These are phyloP conservation scores for Dermochelys coriacea DNA, from an alignment of 2,797 vertebrate genomes.

Conservation along the genomic window DNA sequence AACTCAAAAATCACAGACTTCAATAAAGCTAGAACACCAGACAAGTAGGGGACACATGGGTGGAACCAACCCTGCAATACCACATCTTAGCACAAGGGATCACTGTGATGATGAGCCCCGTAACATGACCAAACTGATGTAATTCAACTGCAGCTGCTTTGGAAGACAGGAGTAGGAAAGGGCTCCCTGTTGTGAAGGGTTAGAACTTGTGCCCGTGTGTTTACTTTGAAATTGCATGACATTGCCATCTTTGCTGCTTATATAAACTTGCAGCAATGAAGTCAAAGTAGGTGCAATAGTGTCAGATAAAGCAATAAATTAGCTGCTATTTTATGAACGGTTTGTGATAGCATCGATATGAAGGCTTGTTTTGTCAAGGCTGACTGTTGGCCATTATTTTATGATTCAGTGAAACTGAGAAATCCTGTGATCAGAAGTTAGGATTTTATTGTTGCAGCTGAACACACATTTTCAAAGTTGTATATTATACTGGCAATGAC, in stretches of 20 bases:
- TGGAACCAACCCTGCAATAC: too few relatives aligned
- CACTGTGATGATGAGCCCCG: too few relatives aligned
- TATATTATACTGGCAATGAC: neutral
- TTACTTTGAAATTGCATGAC: neutral
- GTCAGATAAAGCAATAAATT: neutral
- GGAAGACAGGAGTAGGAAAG: neutral
- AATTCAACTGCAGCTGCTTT: neutral
- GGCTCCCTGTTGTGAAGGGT: fast-evolving
- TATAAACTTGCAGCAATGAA: neutral
- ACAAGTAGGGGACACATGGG: too few relatives aligned
- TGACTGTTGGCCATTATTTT: neutral
- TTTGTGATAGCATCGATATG: neutral
- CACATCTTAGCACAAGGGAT: too few relatives aligned
- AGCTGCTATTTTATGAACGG: neutral
- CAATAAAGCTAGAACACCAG: too few relatives aligned
- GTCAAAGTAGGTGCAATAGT: neutral
- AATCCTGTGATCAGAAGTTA: neutral
- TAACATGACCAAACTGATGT: neutral
- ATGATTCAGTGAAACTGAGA: neutral
- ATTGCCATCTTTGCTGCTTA: neutral
- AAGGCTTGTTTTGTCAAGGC: neutral
- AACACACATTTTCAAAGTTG: neutral
- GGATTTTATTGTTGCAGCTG: neutral
- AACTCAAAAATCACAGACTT: too few relatives aligned
- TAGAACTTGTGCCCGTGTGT: neutral